Base-by-base conservation (phyloP, 2,888 invertebrate species). In the Cryptocephalus moraei region DNA sequence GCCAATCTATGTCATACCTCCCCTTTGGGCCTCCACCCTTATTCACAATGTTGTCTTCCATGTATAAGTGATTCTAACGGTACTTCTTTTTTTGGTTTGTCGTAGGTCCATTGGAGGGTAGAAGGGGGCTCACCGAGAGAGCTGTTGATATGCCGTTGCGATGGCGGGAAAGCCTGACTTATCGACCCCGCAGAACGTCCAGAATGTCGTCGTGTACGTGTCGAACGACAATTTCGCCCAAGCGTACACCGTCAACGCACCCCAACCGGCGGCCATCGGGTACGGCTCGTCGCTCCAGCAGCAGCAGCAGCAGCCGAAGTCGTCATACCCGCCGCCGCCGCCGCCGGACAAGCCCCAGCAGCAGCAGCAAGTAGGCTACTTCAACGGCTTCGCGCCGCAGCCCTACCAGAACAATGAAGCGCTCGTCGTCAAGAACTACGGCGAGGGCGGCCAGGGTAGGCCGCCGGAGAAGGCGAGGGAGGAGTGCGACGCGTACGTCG, bases 101-200 rank as follows among this genome's bases (percentile, higher is more conserved):
- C 68, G 54, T 55, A 71, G 69, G 62, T 57, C 62, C 56, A 59
- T 61, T 66, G 65, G 62, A 63, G 63, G 62, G 59, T 71, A 63
- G 63, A 62, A 63, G 59, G 60, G 62, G 66, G 69, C 36, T 36
- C 36, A 73, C 68, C 64, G 68, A 67, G 70, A 72, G 72, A 72
- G 72, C 75, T 79, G 79, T 80, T 82, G 81, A 82, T 82, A 82
- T 80, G 79, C 76, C 77, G 76, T 75, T 76, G 81, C 78, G 75
- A 84, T 77, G 77, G 84, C 84, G 75, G 80, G 80, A 77, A 82
- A 84, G 82, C 80, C 83, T 82, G 83, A 82, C 75, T 79, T 81
- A 72, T 75, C 78, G 73, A 76, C 67, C 53, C 61, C 65, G 55
- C 70, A 72, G 66, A 71, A 72, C 67, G 72, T 75, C 51, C 76